phyloP scores from a whole-genome alignment of 1,140 invertebrate genomes.

The Nylanderia fulva region DNA sequence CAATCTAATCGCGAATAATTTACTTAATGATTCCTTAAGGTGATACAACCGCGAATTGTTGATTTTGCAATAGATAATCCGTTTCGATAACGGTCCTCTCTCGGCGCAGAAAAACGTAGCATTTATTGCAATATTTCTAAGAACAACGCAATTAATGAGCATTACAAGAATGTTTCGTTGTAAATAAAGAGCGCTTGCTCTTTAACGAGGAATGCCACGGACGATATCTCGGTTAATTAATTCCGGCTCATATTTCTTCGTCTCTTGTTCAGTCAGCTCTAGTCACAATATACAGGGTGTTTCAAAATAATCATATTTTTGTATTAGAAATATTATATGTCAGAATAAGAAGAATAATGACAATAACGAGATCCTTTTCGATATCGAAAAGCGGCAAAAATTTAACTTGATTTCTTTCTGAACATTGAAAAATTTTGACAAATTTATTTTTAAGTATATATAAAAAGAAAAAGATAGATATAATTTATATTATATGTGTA shows the following conservation, averaged over 20 bases:
- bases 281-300: not conserved
- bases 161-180: not conserved
- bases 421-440: not conserved
- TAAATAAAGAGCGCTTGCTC: not conserved
- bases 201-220: not conserved
- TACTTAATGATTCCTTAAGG: conserved; percentile 52
- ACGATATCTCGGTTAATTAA: not conserved
- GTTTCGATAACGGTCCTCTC: conserved; percentile 12
- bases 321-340: not conserved
- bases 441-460: no score
- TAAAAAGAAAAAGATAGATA: no score
- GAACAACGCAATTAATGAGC: conserved; percentile 6
- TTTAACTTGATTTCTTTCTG: not conserved
- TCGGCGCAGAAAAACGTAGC: not conserved
- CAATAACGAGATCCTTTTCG: not conserved
- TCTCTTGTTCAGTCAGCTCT: not conserved
- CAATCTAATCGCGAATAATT: conserved; percentile 50
- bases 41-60: conserved; percentile 8
- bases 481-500: not conserved
- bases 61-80: conserved; percentile 37
- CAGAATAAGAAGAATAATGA: not conserved
- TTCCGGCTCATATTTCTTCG: not conserved
- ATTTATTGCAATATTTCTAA: conserved; percentile 28
- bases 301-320: not conserved
- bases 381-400: not conserved